Evolutionary conservation across 2,797 vertebrate species (phyloP), one percentile per base, ranked within the genome.

Genomic region (Stomatorhinus walkeri): DNA sequence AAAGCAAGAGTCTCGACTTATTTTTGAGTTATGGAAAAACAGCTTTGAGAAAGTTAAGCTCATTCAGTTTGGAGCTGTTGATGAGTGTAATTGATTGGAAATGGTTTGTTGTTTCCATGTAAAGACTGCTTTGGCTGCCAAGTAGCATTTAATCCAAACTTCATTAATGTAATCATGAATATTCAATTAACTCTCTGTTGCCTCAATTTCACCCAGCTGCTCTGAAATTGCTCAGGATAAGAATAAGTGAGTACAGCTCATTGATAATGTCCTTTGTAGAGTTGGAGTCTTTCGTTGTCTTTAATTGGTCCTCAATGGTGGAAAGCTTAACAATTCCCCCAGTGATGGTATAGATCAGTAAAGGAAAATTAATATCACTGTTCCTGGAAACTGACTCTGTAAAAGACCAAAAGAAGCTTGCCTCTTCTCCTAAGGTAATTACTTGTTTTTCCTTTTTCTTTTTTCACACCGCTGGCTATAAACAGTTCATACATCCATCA

Each of bases 61-160:
- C 49, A 49, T 76, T 88, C 81, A 56, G 19, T 88, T 89, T 61
- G 59, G 59, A 52, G 59, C 81, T 88, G 87, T 85, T 88, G 81
- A 85, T 88, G 59, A 90, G 59, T 79, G 61, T 88, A 90, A 90
- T 88, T 88, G 89, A 90, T 88, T 90, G 48, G 89, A 88, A 90
- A 90, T 90, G 89, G 89, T 84, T 85, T 81, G 56, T 72, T 88
- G 87, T 90, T 88, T 90, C 61, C 87, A 86, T 68, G 81, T 81
- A 85, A 72, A 40, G 61, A 86, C 84, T 88, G 40, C 32, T 72
- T 79, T 51, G 61, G 79, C 83, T 88, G 81, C 89, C 89, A 76
- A 24, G 46, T 61, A 90, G 59, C 87, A 88, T 90, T 85, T 85
- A 68, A 64, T 88, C 61, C 81, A 90, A 88, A 88, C 87, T 90